A percentile compares a stretch with the other conserved stretches of the same genome.
phyloP scores from a whole-genome alignment of 2,797 vertebrate genomes.

The Selene dorsalis region DNA sequence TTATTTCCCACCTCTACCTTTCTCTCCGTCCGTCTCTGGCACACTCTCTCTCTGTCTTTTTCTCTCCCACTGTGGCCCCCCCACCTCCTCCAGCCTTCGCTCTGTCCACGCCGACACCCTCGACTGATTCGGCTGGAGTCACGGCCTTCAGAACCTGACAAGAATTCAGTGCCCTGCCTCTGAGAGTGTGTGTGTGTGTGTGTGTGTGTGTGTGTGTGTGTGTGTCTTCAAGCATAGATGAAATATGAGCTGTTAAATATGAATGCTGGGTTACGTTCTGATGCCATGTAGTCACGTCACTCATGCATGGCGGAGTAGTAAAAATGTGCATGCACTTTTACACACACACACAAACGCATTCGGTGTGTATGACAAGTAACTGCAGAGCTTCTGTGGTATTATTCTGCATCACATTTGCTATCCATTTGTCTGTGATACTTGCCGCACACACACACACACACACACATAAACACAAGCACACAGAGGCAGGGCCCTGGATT shows the following conservation, averaged over 20 bases:
- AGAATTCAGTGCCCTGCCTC: conserved; percentile 58
- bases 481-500: conserved; percentile 74
- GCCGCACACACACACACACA: conserved; percentile 34
- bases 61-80: conserved; percentile 31
- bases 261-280: conserved; percentile 73
- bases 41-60: conserved; percentile 45
- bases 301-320: conserved; percentile 65
- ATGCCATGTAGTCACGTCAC: conserved; percentile 62
- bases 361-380: conserved; percentile 60
- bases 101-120: conserved; percentile 72
- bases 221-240: conserved; percentile 70
- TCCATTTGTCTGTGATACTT: conserved; percentile 74
- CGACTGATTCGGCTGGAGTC: conserved; percentile 71
- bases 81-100: conserved; percentile 55
- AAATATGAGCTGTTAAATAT: conserved; percentile 82
- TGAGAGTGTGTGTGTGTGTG: conserved; percentile 22
- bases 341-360: conserved; percentile 17
- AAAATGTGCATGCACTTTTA: conserved; percentile 27
- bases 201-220: conserved; percentile 32
- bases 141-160: conserved; percentile 77
- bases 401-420: conserved; percentile 76
- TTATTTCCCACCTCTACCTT: conserved; percentile 78
- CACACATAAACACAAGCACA: conserved; percentile 46
- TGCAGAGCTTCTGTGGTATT: conserved; percentile 62
- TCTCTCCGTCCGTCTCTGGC: conserved; percentile 66